These are phyloP conservation scores for Hyperoplus immaculatus DNA, from an alignment of 2,797 vertebrate genomes.

Conservation along the genomic window DNA sequence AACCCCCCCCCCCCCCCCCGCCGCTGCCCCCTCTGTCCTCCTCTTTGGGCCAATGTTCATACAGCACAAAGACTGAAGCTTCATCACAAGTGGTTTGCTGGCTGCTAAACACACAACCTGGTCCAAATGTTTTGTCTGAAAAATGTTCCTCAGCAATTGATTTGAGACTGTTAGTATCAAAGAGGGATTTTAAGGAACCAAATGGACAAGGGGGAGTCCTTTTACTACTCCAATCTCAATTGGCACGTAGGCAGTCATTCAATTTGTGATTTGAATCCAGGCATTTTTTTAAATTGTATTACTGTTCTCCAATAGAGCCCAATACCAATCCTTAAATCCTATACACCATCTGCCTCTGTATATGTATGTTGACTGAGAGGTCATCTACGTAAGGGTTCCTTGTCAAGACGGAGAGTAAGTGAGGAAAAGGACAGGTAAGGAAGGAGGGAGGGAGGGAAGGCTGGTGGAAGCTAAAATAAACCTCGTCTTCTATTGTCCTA, in stretches of 20 bases:
- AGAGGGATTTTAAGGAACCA: slow-evolving; percentile 15
- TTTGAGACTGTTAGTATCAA: neutral
- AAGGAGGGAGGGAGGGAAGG: slow-evolving; percentile 31
- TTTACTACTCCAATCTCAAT: slow-evolving; percentile 27
- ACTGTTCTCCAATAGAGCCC: neutral
- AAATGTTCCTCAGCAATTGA: slow-evolving; percentile 16
- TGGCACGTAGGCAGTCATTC: slow-evolving; percentile 51
- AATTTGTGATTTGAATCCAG: slow-evolving; percentile 47
- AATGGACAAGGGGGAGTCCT: slow-evolving; percentile 16
- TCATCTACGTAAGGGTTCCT: slow-evolving; percentile 28
- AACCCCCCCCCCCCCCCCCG: slow-evolving; percentile 40
- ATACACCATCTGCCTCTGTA: slow-evolving; percentile 24
- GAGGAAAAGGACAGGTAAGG: slow-evolving; percentile 10
- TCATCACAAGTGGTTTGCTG: slow-evolving; percentile 8
- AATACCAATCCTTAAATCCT: slow-evolving; percentile 25
- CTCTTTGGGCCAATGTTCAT: slow-evolving; percentile 28
- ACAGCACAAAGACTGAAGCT: slow-evolving; percentile 20
- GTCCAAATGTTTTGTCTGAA: slow-evolving; percentile 30
- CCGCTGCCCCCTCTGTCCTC: slow-evolving; percentile 20
- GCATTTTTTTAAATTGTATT: slow-evolving; percentile 27
- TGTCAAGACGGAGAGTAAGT: slow-evolving; percentile 32
- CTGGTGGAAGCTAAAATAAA: slow-evolving; percentile 58
- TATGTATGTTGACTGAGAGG: slow-evolving; percentile 29
- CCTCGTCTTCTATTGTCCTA: slow-evolving; percentile 45
- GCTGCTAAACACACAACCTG: slow-evolving; percentile 38